Conservation (phyloP, 1,140 invertebrate genomes). For the Leptestheria dahalacensis region DNA sequence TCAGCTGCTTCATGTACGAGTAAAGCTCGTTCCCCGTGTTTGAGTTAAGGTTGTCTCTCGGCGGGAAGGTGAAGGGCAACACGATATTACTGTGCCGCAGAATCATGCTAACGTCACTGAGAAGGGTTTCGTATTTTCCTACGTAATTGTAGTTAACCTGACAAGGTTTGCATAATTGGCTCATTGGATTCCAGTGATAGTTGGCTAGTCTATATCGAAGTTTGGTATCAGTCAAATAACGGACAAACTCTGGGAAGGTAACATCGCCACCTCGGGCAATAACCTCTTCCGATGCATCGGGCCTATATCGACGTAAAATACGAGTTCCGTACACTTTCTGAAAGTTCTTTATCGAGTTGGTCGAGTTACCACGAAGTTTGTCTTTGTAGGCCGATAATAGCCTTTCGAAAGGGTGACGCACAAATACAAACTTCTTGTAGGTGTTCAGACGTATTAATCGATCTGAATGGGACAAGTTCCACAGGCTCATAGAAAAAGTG, state of each 20-base stretch:
- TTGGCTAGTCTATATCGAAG: slow-evolving; percentile 40
- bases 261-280: slow-evolving; percentile 65
- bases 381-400: slow-evolving; percentile 77
- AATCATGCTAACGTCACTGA: slow-evolving; percentile 48
- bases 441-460: slow-evolving; percentile 43
- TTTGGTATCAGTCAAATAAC: slow-evolving; percentile 53
- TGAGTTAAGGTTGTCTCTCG: background rate
- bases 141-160: slow-evolving; percentile 75
- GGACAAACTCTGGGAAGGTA: slow-evolving; percentile 69
- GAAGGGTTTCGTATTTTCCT: slow-evolving; percentile 55
- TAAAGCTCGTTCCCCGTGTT: slow-evolving; percentile 24
- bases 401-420: slow-evolving; percentile 79
- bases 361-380: slow-evolving; percentile 57
- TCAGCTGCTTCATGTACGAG: background rate
- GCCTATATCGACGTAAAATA: slow-evolving; percentile 59
- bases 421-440: slow-evolving; percentile 71
- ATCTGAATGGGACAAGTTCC: slow-evolving; percentile 36
- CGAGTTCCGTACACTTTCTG: slow-evolving; percentile 57
- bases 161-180: slow-evolving; percentile 72
- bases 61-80: slow-evolving; percentile 42
- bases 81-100: slow-evolving; percentile 45
- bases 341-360: slow-evolving; percentile 51
- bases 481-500: slow-evolving; percentile 32
- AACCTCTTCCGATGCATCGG: slow-evolving; percentile 49
- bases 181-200: slow-evolving; percentile 77